Evolutionary conservation across 2,888 invertebrate species (phyloP).

Genomic region (Drosophila formosana): DNA sequence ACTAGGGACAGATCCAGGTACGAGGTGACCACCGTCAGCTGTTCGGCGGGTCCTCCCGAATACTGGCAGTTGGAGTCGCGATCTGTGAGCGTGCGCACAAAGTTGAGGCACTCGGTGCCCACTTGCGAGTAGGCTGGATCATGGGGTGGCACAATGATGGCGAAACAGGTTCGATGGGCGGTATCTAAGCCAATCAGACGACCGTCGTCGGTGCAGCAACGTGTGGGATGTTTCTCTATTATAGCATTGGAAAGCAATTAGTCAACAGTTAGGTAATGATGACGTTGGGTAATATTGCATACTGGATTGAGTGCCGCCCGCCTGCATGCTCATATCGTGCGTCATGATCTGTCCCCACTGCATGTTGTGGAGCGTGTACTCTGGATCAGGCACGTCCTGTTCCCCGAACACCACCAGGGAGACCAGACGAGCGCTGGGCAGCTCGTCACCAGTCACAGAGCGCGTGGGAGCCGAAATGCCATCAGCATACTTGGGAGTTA

Average conservation of each 20-base stretch:
- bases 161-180: constrained; percentile 85
- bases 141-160: constrained; percentile 87
- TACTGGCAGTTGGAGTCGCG: constrained; percentile 87
- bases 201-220: constrained; percentile 88
- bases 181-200: constrained; percentile 85
- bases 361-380: constrained; percentile 90
- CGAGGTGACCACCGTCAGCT: constrained; percentile 86
- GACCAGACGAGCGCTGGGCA: constrained; percentile 90
- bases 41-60: constrained; percentile 87
- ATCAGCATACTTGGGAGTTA: constrained; percentile 86
- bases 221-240: constrained; percentile 87
- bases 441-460: constrained; percentile 88
- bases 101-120: constrained; percentile 88
- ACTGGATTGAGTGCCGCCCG: constrained; percentile 89
- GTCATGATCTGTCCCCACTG: constrained; percentile 88
- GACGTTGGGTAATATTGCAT: constrained; percentile 80
- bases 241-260: constrained; percentile 15
- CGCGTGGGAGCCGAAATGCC: constrained; percentile 87
- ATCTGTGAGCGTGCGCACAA: constrained; percentile 89
- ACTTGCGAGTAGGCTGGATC: constrained; percentile 87
- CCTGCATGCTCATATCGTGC: constrained; percentile 87
- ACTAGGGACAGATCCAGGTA: constrained; percentile 91
- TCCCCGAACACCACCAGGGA: constrained; percentile 91
- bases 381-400: constrained; percentile 89
- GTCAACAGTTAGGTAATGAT: neutral